Base-by-base conservation (phyloP, 2,888 invertebrate species). In the Euphydryas editha region DNA sequence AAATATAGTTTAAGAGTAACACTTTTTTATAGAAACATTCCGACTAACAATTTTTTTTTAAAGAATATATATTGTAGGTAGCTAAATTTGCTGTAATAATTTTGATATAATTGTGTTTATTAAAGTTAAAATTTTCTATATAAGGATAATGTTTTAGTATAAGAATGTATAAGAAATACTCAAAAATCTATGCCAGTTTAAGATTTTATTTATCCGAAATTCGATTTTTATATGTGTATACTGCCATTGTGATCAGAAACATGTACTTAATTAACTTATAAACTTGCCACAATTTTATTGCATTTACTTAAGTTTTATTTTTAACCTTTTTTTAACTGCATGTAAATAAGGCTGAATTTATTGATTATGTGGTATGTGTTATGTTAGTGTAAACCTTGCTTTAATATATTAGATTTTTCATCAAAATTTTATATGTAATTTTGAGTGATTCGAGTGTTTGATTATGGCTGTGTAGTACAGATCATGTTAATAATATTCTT, bases 271-370 rank as follows among this genome's bases (percentile, higher is more conserved):
- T 79, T 81, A 78, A 72, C 72, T 72, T 73, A 69, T 75, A 72
- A 73, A 77, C 73, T 80, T 81, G 78, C 80, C 80, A 79, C 80
- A 78, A 76, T 79, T 81, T 81, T 81, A 76, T 77, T 77, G 79
- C 64, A 62, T 78, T 71, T 76, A 78, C 74, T 82, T 72, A 67
- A 83, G 78, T 78, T 77, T 76, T 74, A 72, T 68, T 71, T 73
- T 71, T 72, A 78, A 79, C 79, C 42, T 79, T 78, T n/a, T 79
- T 59, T 66, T 64, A 76, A 80, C 79, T 75, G 83, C 84, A 77
- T 88, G 85, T 88, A 88, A 75, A 87, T 87, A 88, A 85, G 84
- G 86, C 85, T 88, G 84, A 85, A 79, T 76, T 73, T 79, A 78
- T 49, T 56, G 54, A 20, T 11, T 46, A 56, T 65, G 67, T 69